phyloP scores from a whole-genome alignment of 37 sponge, comb jelly and placozoan species.

The Crambe crambe region DNA sequence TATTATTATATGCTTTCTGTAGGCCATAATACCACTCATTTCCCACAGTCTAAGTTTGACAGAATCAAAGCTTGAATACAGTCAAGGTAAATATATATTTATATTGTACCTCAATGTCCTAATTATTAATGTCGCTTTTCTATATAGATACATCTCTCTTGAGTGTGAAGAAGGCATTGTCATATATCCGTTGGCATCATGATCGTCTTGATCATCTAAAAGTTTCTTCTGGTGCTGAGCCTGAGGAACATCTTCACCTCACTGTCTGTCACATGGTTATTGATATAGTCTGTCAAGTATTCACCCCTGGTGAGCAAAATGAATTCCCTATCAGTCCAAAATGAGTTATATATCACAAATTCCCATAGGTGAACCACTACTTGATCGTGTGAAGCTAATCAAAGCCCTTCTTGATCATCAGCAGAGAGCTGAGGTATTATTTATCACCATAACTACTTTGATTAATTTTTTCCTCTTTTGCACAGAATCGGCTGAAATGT shows the following conservation, averaged over 20 bases:
- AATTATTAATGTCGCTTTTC: too few species aligned
- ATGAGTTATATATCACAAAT: not conserved
- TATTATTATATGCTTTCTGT: not conserved
- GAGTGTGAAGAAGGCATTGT: slow-evolving; percentile 63
- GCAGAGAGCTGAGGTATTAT: slow-evolving; percentile 36
- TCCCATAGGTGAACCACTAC: not conserved
- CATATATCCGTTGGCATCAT: slow-evolving; percentile 55
- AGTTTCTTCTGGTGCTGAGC: not conserved
- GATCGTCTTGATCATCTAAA: slow-evolving; percentile 49
- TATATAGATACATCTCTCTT: slow-evolving; percentile 45
- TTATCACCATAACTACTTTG: not conserved
- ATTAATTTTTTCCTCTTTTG: not conserved
- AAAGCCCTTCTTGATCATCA: slow-evolving; percentile 25
- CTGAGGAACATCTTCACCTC: not conserved
- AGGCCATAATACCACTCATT: not conserved
- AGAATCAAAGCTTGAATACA: not conserved
- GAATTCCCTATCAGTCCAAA: too few species aligned
- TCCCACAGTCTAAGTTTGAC: not conserved
- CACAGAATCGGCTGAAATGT: slow-evolving; percentile 23
- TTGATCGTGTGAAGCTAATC: slow-evolving; percentile 23
- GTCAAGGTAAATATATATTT: not conserved
- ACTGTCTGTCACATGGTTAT: slow-evolving; percentile 26
- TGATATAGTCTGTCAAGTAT: slow-evolving; percentile 30
- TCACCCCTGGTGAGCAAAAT: not conserved
- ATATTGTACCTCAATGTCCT: too few species aligned